Evolutionary conservation across 2,888 invertebrate species (phyloP), one percentile per base, ranked within the genome.

Genomic region (Eristalinus sepulchralis): DNA sequence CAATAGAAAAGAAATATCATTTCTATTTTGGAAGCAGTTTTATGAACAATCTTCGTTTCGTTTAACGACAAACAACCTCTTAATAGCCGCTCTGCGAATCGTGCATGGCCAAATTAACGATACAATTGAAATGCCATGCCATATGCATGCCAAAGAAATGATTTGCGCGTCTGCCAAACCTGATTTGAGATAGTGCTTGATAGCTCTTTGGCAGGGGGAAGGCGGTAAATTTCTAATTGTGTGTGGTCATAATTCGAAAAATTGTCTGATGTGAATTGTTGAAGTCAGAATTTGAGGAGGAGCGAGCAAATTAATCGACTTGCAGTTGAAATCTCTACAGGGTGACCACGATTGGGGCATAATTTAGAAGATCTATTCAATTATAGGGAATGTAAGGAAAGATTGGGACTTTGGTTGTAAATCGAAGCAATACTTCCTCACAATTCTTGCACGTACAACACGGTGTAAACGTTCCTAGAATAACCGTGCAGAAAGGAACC

Each of bases 61-160:
- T 47, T 47, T 17, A 17, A n/a, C 39, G 36, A 55, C 57, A 31
- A 72, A 62, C 60, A 47, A 72, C 24, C 62, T 39, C 47, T 33
- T 62, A 47, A 33, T 47, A 9, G 47, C 31, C 34, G 31, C n/a
- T 31, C 24, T 47, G 27, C 2, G 33, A 34, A n/a, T 67, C 76
- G 57, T 66, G 75, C 75, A 76, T 47, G 64, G 60, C 75, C 59
- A 76, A 67, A 75, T 75, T 75, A 75, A 22, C 59, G 22, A 11
- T 59, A 33, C 47, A 67, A 75, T 67, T 59, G 36, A 39, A 59
- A 67, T 31, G 76, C 13, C 47, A 57, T 47, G 13, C 67, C 76
- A 76, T 76, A 47, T 27, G 22, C 47, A 47, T 17, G 47, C 8
- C 17, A 8, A 47, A 17, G 47, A 47, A 17, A 47, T 47, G 47